Base-by-base conservation (phyloP, 64 coral and sea anemone genomes). In the Anthopleura sola region DNA sequence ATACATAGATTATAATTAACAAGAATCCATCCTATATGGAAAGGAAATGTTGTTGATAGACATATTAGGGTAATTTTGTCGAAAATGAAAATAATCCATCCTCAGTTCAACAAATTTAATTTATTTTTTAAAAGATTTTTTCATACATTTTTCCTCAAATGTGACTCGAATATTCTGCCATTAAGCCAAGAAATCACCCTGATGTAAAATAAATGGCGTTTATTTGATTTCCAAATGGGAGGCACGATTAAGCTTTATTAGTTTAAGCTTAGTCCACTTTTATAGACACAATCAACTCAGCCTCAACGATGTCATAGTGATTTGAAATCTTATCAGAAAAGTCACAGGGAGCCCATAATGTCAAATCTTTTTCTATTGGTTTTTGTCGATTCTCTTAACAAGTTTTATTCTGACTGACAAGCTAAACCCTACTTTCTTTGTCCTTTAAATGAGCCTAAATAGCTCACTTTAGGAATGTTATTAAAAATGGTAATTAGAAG, bases 401-500 rank as follows among this genome's bases (percentile, higher is more conserved):
- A 29, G 66, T 31, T 36, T 71, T 32, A 71, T 71, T 71, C 14
- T 34, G n/a, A 34, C 23, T 71, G 66, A 71, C 66, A 71, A 71
- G 12, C 26, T 71, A 71, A 71, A 32, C 34, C n/a, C 29, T n/a
- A 34, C 7, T 71, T 3, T 28, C 66, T 32, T 71, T 71, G 66
- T 71, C 13, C 66, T 71, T 33, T 32, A 71, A 71, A 71, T 16
- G 66, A 71, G 9, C 28, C 66, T 34, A 17, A 71, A 71, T 44
- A 26, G 76, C 19, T 38, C 76, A 79, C 76, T 79, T 79, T 48
- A 44, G 76, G 76, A 79, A 79, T 79, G 76, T 79, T 79, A 79
- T 79, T 38, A 79, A 79, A 79, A 44, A 79, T 79, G 76, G 9
- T 79, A 79, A 79, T 79, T 3, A 48, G 19, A 47, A 44, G 24